Percentiles rank a stretch among this genome's conserved stretches.
Evolutionary conservation across 2,113 vertebrate genomes (phyloP).

Genomic region (Tachysurus fulvidraco): DNA sequence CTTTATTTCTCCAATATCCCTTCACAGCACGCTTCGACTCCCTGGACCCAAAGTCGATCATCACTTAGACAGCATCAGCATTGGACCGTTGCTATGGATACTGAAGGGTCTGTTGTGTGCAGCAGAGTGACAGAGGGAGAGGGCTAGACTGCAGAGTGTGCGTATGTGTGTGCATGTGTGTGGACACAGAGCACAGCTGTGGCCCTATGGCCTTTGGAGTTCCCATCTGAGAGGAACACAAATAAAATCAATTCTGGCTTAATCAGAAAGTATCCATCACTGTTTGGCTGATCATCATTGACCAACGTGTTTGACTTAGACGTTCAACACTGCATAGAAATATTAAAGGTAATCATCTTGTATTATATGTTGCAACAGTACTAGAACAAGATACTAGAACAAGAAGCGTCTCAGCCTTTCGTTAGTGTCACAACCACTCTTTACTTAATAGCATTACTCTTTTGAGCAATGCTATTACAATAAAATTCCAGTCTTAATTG

Average conservation of each 20-base stretch:
- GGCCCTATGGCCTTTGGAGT: slow-evolving; percentile 36
- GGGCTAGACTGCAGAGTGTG: slow-evolving; percentile 38
- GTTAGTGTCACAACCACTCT: not conserved
- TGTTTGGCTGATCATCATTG: not conserved
- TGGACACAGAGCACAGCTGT: slow-evolving; percentile 34
- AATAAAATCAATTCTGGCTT: slow-evolving; percentile 49
- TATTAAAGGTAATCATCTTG: not conserved
- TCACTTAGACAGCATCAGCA: slow-evolving; percentile 61
- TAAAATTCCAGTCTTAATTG: not conserved
- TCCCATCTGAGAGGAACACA: slow-evolving; percentile 42
- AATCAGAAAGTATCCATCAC: slow-evolving; percentile 40
- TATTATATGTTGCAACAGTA: not conserved
- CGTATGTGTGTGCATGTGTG: slow-evolving; percentile 22
- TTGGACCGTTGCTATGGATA: slow-evolving; percentile 70
- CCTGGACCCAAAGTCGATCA: slow-evolving; percentile 48
- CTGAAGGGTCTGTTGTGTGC: slow-evolving; percentile 49
- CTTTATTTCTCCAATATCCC: slow-evolving; percentile 48
- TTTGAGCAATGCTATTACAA: not conserved
- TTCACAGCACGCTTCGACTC: slow-evolving; percentile 35
- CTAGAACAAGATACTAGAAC: not conserved
- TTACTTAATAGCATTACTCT: not conserved
- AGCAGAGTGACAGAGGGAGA: slow-evolving; percentile 60
- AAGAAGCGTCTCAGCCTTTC: not conserved
- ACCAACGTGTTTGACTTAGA: not conserved
- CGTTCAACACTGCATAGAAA: not conserved